phyloP scores from a whole-genome alignment of 2,113 vertebrate species.

The Crotophaga sulcirostris region DNA sequence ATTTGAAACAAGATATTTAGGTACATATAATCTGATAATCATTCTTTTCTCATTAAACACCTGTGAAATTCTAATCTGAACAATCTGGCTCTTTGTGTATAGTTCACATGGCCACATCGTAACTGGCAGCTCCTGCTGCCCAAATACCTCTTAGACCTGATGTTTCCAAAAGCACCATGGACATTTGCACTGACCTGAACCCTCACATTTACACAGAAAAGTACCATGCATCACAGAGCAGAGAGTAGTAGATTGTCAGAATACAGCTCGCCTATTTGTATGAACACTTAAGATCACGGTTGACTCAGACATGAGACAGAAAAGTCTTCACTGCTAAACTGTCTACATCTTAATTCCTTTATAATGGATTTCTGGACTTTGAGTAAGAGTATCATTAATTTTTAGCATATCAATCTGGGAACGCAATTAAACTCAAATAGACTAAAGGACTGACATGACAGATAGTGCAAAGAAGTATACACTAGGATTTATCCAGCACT shows the following conservation, averaged over 20 bases:
- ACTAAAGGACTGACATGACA: not conserved
- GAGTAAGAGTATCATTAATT: constrained; percentile 29
- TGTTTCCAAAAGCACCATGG: not conserved
- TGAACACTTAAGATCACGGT: not conserved
- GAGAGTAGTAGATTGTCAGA: not conserved
- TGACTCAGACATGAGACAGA: not conserved
- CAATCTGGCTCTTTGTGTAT: not conserved
- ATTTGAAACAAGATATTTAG: not conserved
- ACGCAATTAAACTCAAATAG: constrained; percentile 52
- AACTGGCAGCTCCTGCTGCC: not conserved
- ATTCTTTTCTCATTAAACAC: not conserved
- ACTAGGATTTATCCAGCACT: not conserved
- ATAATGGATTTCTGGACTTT: constrained; percentile 43
- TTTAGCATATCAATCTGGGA: constrained; percentile 35
- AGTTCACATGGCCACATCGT: not conserved
- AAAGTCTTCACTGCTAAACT: constrained; percentile 27
- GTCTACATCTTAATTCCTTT: constrained; percentile 25
- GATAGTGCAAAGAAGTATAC: constrained; percentile 1
- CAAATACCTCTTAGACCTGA: not conserved
- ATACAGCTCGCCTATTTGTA: not conserved
- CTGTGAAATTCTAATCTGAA: not conserved
- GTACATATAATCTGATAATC: not conserved
- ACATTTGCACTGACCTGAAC: not conserved
- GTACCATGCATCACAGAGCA: not conserved
- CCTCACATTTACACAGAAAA: not conserved